Evolutionary conservation across 2,888 invertebrate genomes (phyloP), one percentile per base, ranked within the genome.

Genomic region (Eupithecia inturbata): DNA sequence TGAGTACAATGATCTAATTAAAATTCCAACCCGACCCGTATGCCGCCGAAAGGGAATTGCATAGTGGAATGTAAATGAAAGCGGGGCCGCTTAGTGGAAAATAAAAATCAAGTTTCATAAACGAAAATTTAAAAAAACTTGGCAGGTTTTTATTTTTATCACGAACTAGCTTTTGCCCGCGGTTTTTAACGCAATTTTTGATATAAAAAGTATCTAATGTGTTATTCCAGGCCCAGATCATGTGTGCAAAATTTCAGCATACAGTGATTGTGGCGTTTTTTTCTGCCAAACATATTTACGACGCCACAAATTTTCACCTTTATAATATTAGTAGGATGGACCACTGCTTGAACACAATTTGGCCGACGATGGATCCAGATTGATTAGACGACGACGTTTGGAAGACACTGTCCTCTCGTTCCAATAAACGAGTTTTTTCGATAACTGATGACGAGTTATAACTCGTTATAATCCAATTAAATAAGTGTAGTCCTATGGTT

Each of bases 1-100:
- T 72, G 72, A 74, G 77, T 73, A 77, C 69, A 76, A 75, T 73
- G 70, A 76, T 77, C 77, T 80, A 75, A 80, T 80, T 78, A 78
- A 78, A 78, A 78, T 76, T 77, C 72, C 66, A 75, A 70, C 73
- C 62, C 57, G 68, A 67, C 45, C 39, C 70, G 69, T 39, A 36
- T 63, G 62, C 74, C 68, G 68, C 45, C 72, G 66, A 78, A 79
- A 76, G 76, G 73, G 77, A 75, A 79, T 77, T 76, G 76, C 77
- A 77, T 75, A 77, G 68, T 69, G 68, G 71, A 73, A 76, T 78
- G 62, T 63, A 76, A 74, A 76, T 73, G 77, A 72, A 36, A 62
- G 31, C n/a, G 31, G 31, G 2, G 62, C 28, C 64, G 63, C 45
- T 63, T 64, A 64, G 64, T 70, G 53, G 26, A 19, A 28, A 36